phyloP scores from a whole-genome alignment of 2,888 invertebrate genomes.

The Dryobota labecula region DNA sequence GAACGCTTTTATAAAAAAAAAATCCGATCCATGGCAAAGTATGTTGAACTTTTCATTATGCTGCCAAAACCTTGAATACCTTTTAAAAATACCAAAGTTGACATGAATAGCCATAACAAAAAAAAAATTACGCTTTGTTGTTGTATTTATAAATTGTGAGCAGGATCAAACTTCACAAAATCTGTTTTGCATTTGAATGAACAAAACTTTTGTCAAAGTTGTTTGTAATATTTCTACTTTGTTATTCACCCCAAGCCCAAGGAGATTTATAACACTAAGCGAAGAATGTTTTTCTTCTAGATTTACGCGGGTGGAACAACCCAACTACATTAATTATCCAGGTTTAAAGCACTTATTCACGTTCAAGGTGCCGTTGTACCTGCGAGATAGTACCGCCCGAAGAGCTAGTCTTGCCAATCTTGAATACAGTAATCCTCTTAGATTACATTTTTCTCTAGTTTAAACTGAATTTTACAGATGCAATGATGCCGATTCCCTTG shows the following conservation, averaged over 20 bases:
- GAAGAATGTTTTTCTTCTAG: conserved; percentile 28
- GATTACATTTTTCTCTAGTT: neutral
- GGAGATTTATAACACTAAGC: conserved; percentile 38
- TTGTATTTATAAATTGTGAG: conserved; percentile 23
- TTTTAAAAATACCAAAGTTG: conserved; percentile 8
- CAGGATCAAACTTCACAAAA: conserved; percentile 50
- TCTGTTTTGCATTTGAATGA: conserved; percentile 59
- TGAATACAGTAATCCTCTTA: too few relatives aligned
- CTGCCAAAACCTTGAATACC: conserved; percentile 26
- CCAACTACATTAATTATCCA: conserved; percentile 44
- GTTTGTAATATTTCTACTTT: conserved; percentile 46
- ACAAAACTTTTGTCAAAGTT: conserved; percentile 21
- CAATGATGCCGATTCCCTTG: too few relatives aligned
- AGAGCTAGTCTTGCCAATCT: neutral
- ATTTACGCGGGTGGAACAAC: conserved; percentile 29
- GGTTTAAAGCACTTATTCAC: conserved; percentile 8
- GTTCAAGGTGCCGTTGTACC: conserved; percentile 7
- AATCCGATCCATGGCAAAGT: neutral
- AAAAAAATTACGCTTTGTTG: conserved; percentile 13
- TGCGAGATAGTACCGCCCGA: neutral
- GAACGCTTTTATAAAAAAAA: too few relatives aligned
- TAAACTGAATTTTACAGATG: neutral
- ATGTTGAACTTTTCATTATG: neutral
- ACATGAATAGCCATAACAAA: neutral
- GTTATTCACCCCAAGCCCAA: conserved; percentile 39